Conservation (phyloP, 2,113 vertebrate species). For the Tyto alba region DNA sequence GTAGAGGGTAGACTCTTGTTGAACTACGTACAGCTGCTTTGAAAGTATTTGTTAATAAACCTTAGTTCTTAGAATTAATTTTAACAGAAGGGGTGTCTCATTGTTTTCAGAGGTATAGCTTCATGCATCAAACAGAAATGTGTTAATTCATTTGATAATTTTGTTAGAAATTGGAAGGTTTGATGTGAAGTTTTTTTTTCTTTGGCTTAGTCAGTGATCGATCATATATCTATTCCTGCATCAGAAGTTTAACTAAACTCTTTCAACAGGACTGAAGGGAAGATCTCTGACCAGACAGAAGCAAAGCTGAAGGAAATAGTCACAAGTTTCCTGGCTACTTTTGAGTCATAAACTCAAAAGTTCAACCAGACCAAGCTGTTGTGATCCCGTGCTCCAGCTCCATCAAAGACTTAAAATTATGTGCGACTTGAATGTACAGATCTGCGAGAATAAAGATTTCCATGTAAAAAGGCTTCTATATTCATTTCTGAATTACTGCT, state of each 20-base stretch:
- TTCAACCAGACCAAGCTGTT: conserved; percentile 17
- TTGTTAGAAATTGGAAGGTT: background rate
- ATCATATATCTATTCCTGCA: rapidly evolving
- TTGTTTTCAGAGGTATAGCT: background rate
- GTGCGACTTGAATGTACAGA: conserved; percentile 80
- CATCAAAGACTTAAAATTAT: conserved; percentile 67
- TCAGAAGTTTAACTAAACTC: background rate
- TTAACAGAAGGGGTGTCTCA: rapidly evolving
- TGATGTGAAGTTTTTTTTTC: background rate
- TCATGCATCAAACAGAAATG: background rate
- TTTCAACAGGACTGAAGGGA: conserved; percentile 82
- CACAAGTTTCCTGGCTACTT: conserved; percentile 90
- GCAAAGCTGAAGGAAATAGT: conserved; percentile 92
- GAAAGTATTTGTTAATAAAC: background rate
- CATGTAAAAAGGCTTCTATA: background rate
- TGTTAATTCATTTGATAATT: background rate
- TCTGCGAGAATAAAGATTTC: conserved; percentile 82
- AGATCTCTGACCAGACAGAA: conserved; percentile 90
- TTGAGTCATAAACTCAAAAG: conserved; percentile 79
- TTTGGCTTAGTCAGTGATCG: background rate
- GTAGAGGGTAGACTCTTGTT: background rate
- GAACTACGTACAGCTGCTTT: rapidly evolving
- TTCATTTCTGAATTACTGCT: background rate
- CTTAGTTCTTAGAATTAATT: background rate
- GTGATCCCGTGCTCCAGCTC: conserved; percentile 54